Evolutionary conservation across 2,888 invertebrate species (phyloP).

Genomic region (Aporophyla nigra): DNA sequence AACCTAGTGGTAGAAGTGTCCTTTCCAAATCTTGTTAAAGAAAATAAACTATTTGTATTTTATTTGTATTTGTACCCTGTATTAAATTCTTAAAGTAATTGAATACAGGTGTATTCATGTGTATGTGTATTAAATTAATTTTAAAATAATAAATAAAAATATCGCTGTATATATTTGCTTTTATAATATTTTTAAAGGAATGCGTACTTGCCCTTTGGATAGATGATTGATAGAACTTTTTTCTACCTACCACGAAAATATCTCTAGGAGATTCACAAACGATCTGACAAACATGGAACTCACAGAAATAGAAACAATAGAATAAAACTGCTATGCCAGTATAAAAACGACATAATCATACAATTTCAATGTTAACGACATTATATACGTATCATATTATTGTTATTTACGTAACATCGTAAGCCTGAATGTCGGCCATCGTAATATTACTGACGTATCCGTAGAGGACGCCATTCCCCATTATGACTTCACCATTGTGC

Average conservation of each 20-base stretch:
- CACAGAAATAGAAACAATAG: slow-evolving; percentile 22
- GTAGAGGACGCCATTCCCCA: slow-evolving; percentile 41
- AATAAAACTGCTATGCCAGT: not conserved
- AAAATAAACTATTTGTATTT: too few species aligned
- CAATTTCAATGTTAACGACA: slow-evolving; percentile 52
- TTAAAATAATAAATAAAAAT: too few species aligned
- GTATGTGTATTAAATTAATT: too few species aligned
- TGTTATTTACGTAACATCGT: slow-evolving; percentile 49
- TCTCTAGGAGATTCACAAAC: slow-evolving; percentile 4
- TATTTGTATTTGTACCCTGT: too few species aligned
- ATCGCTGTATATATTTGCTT: too few species aligned
- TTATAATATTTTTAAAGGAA: too few species aligned
- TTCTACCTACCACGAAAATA: slow-evolving; percentile 2
- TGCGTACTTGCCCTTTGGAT: not conserved
- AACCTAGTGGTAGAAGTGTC: too few species aligned
- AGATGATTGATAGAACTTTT: not conserved
- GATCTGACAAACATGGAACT: not conserved
- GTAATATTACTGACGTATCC: slow-evolving; percentile 56
- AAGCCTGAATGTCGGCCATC: slow-evolving; percentile 44
- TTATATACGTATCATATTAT: slow-evolving; percentile 44
- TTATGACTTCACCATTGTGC: slow-evolving; percentile 55
- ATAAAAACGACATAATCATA: slow-evolving; percentile 49
- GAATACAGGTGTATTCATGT: too few species aligned
- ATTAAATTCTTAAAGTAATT: too few species aligned
- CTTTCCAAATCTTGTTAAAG: too few species aligned